These are phyloP conservation scores for Mythimna vitellina DNA, from an alignment of 2,888 invertebrate genomes.

Conservation along the genomic window DNA sequence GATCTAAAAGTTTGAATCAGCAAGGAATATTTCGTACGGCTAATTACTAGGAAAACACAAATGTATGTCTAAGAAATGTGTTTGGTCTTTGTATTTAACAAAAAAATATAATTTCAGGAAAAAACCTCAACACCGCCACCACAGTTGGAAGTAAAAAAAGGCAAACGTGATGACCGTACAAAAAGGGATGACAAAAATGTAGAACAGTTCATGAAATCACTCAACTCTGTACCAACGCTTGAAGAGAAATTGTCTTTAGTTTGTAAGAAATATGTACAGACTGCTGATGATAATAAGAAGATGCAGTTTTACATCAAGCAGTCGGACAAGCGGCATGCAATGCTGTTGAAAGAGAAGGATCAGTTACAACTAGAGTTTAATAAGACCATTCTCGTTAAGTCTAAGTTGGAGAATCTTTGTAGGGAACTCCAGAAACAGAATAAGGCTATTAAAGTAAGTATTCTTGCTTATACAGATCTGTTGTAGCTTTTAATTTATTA, in stretches of 20 bases:
- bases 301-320: conserved; percentile 90
- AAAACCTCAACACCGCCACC: conserved; percentile 68
- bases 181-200: conserved; percentile 91
- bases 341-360: conserved; percentile 94
- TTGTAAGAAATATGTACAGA: conserved; percentile 94
- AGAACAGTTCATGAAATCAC: conserved; percentile 92
- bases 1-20: neutral
- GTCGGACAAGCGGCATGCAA: conserved; percentile 91
- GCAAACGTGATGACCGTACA: conserved; percentile 82
- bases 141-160: conserved; percentile 76
- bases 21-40: too few species aligned
- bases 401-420: conserved; percentile 96
- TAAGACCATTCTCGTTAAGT: conserved; percentile 95
- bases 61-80: neutral
- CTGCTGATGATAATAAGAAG: conserved; percentile 93
- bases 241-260: conserved; percentile 93
- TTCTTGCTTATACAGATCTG: too few species aligned
- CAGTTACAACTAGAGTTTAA: conserved; percentile 95
- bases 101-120: conserved; percentile 70
- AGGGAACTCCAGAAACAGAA: conserved; percentile 98
- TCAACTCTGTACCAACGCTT: conserved; percentile 89
- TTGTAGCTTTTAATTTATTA: neutral
- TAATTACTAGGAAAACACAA: neutral
- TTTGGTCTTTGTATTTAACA: conserved; percentile 1
- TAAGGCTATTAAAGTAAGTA: conserved; percentile 95